Conservation (phyloP, 2,888 invertebrate species). For the Hypomecis atomaria region DNA sequence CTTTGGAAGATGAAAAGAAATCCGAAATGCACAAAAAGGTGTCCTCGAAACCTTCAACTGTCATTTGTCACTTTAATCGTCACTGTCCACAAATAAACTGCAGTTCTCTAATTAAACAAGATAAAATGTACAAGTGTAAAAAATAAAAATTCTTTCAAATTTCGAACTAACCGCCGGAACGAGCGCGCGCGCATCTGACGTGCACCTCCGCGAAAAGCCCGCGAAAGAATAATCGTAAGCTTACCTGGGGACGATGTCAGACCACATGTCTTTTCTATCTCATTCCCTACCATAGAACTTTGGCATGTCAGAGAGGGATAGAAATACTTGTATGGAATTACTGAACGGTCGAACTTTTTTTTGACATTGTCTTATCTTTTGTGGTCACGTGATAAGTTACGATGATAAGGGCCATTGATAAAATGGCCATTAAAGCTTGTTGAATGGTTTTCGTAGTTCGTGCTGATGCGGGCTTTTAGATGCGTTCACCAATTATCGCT, state of each 20-base stretch:
- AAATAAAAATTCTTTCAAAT: conserved; percentile 42
- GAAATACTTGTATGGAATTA: conserved; percentile 63
- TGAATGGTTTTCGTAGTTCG: conserved; percentile 41
- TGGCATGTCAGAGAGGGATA: conserved; percentile 47
- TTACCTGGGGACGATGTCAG: conserved; percentile 76
- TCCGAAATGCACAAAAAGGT: conserved; percentile 72
- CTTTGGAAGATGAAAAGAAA: conserved; percentile 65
- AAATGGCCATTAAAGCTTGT: conserved; percentile 54
- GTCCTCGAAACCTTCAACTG: conserved; percentile 65
- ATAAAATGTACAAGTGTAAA: conserved; percentile 33
- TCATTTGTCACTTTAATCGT: conserved; percentile 59
- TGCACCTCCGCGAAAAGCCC: conserved; percentile 80
- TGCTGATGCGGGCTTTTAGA: conserved; percentile 39
- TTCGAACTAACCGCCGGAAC: conserved; percentile 54
- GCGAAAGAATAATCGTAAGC: conserved; percentile 76
- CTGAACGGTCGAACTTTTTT: conserved; percentile 62
- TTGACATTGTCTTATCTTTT: conserved; percentile 71
- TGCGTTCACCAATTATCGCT: conserved; percentile 33
- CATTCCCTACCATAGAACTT: conserved; percentile 45
- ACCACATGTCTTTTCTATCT: conserved; percentile 59
- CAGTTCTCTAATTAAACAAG: conserved; percentile 43
- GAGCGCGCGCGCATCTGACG: conserved; percentile 62
- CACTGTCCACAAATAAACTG: conserved; percentile 41
- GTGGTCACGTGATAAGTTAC: conserved; percentile 63
- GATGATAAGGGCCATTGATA: conserved; percentile 66